Evolutionary conservation across 2,113 vertebrate genomes (phyloP), one percentile per base, ranked within the genome.

Genomic region (Pelmatolapia mariae): DNA sequence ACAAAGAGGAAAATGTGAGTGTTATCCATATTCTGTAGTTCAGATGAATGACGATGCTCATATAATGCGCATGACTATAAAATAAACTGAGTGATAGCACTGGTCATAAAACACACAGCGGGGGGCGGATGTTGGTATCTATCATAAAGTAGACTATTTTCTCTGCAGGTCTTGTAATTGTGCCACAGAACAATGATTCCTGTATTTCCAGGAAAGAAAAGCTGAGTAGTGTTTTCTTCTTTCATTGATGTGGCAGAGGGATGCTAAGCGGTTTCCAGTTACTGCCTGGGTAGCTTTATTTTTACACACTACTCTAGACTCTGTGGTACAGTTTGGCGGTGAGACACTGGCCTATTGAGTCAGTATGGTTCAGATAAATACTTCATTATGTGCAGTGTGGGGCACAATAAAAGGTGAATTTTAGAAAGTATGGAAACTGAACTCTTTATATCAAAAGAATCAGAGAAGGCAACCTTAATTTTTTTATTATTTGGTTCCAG

Each of bases 341-440:
- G 87, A 90, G 86, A 86, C 80, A 91, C 54, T 80, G 47, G 91
- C 82, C 81, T 88, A 87, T 91, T 90, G 93, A 93, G 88, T 90
- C 89, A 92, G 85, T 95, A 95, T 93, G 95, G 90, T 88, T 85
- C 82, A 94, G 95, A 96, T 96, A 94, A 97, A 95, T 89, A 94
- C 92, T 93, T 96, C 92, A 93, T 95, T 90, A 90, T 95, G 94
- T 95, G 95, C 95, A 96, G 95, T 86, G 93, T 89, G 84, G 94
- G 88, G 89, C 88, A 90, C 95, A 91, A 96, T 96, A 96, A 97
- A 89, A 91, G 89, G 86, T 91, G 68, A 81, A 59, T 78, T 83
- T 81, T 54, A 88, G 73, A 81, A 19, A 45, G 16, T 52, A 24
- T 52, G 24, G 16, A 71, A 89, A 82, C 47, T 15, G 13, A 12